These are phyloP conservation scores for Triplophysa tibetana DNA, from an alignment of 2,113 vertebrate species.

Conservation along the genomic window DNA sequence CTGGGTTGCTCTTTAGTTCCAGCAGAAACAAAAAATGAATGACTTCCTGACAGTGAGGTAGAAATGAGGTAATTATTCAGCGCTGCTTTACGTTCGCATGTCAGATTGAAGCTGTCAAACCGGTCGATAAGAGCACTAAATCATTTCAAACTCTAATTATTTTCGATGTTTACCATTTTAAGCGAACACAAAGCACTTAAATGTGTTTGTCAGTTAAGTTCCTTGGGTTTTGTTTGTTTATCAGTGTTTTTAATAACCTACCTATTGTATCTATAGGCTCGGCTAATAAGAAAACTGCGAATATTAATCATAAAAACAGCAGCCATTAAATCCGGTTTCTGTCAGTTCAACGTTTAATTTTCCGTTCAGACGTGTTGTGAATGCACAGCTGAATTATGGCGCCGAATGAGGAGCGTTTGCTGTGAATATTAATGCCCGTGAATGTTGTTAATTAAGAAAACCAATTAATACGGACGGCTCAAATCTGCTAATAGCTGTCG, in stretches of 20 bases:
- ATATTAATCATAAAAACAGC: conserved; percentile 22
- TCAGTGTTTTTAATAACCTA: neutral
- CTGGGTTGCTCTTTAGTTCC: neutral
- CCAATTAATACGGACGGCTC: conserved; percentile 46
- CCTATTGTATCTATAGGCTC: neutral
- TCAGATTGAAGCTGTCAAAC: conserved; percentile 47
- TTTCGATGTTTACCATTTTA: conserved; percentile 36
- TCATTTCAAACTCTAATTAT: conserved; percentile 45
- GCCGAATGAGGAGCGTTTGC: conserved; percentile 2
- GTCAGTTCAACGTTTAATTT: conserved; percentile 20
- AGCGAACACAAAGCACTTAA: neutral
- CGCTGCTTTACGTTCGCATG: conserved; percentile 46
- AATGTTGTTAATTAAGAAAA: conserved; percentile 55
- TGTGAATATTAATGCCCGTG: conserved; percentile 49
- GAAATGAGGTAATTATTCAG: conserved; percentile 63
- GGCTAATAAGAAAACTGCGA: neutral
- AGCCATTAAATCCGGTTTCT: neutral
- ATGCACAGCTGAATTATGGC: conserved; percentile 22
- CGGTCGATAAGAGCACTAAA: conserved; percentile 47
- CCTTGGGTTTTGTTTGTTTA: neutral
- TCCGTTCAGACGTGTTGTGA: neutral
- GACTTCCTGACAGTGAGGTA: conserved; percentile 40
- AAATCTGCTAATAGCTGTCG: conserved; percentile 26
- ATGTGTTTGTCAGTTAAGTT: neutral
- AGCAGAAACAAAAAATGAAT: conserved; percentile 21